phyloP scores from a whole-genome alignment of 2,113 vertebrate genomes.

The Hiodon alosoides region DNA sequence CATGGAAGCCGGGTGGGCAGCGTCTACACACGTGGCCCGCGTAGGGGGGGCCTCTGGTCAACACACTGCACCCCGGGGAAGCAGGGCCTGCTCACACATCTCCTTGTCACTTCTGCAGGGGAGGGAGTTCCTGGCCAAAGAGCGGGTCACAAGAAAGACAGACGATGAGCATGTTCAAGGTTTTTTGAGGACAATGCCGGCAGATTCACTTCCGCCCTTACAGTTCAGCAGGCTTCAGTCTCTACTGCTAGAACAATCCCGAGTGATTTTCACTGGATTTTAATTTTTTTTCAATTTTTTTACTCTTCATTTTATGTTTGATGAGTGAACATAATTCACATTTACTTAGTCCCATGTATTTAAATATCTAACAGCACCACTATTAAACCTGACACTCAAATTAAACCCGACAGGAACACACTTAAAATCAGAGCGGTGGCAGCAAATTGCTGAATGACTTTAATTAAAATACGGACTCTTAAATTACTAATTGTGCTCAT shows the following conservation, averaged over 20 bases:
- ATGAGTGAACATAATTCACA: not conserved
- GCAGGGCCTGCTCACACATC: constrained; percentile 62
- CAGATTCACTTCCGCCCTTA: not conserved
- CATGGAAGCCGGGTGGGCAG: constrained; percentile 62
- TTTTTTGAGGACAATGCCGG: not conserved
- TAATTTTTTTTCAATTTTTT: not conserved
- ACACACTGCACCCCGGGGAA: constrained; percentile 68
- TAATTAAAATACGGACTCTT: constrained; percentile 18
- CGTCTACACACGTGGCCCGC: constrained; percentile 62
- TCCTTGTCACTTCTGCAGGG: constrained; percentile 29
- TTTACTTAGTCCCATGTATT: not conserved
- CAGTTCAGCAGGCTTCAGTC: not conserved
- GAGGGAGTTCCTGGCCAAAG: not conserved
- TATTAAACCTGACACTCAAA: not conserved
- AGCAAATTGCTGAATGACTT: constrained; percentile 18
- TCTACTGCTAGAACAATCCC: constrained; percentile 7
- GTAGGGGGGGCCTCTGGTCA: constrained; percentile 56
- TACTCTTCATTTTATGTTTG: not conserved
- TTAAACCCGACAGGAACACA: not conserved
- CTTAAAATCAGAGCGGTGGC: constrained; percentile 2
- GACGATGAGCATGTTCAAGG: not conserved
- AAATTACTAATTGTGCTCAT: constrained; percentile 7
- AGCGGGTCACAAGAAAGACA: not conserved
- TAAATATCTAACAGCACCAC: not conserved
- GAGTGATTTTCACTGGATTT: not conserved